Conservation (phyloP, 2,113 vertebrate genomes). For the Pungitius pungitius region DNA sequence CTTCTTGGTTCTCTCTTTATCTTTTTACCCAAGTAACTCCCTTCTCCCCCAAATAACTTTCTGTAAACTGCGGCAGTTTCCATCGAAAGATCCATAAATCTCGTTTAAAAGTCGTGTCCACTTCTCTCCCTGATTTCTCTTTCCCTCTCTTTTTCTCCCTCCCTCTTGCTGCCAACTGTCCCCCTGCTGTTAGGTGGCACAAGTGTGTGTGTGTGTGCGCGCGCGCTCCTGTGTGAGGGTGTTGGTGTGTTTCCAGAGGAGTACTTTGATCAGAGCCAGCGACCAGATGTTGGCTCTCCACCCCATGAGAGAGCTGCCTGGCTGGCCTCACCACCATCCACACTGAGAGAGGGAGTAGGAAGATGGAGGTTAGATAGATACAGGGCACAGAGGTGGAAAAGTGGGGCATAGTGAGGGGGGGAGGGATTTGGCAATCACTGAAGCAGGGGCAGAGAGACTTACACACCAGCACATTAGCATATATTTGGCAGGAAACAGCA, state of each 20-base stretch:
- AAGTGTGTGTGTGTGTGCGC: slow-evolving; percentile 1
- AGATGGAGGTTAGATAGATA: slow-evolving; percentile 60
- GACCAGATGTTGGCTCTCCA: slow-evolving; percentile 77
- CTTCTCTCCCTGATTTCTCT: slow-evolving; percentile 30
- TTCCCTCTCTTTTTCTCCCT: slow-evolving; percentile 22
- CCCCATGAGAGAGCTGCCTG: slow-evolving; percentile 68
- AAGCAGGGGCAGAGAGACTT: slow-evolving; percentile 41
- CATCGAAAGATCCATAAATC: slow-evolving; percentile 39
- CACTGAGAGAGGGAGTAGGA: slow-evolving; percentile 35
- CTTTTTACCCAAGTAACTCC: slow-evolving; percentile 19
- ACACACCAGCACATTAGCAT: slow-evolving; percentile 65
- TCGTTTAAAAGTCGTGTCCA: slow-evolving; percentile 40
- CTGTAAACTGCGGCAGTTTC: slow-evolving; percentile 42
- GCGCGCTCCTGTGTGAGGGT: slow-evolving; percentile 5
- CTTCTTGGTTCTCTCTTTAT: slow-evolving; percentile 1
- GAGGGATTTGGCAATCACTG: slow-evolving; percentile 48
- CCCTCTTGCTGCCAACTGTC: slow-evolving; percentile 51
- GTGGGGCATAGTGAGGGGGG: slow-evolving; percentile 41
- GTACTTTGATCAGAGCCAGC: slow-evolving; percentile 75
- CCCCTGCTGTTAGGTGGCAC: slow-evolving; percentile 62
- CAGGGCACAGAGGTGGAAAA: slow-evolving; percentile 51
- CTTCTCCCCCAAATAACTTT: slow-evolving; percentile 18
- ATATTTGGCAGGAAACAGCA: slow-evolving; percentile 61
- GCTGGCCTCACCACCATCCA: slow-evolving; percentile 60
- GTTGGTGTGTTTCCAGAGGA: slow-evolving; percentile 74